Evolutionary conservation across 2,113 vertebrate genomes (phyloP), one percentile per base, ranked within the genome.

Genomic region (Xenus cinereus): DNA sequence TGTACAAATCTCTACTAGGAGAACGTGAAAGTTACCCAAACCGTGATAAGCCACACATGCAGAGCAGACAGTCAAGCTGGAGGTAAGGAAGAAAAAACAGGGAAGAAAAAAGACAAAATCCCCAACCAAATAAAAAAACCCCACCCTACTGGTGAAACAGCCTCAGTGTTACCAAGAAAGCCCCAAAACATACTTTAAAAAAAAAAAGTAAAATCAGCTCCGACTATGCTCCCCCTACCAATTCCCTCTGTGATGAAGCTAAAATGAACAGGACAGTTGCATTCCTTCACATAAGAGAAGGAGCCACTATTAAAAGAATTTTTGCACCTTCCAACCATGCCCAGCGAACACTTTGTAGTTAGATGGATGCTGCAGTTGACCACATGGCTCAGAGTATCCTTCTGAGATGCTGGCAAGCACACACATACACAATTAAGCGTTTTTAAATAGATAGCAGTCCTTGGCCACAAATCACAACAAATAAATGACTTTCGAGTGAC

Each of bases 1-100:
- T 2, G 32, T 62, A 69, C 46, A 76, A 50, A 62, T 10, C 35
- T 28, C n/a, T 80, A 12, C 8, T 18, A 50, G 37, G 24, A 66
- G 24, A 87, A 33, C 24, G 76, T 4, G 12, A 30, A 78, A 19
- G 50, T 66, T 48, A 90, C 16, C 28, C 83, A 83, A 78, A 62
- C 50, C 20, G 35, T 8, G 24, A 73, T 3, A 87, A 79, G 80
- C 14, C 24, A 63, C 4, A 43, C 13, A 75, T 30, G 39, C 43
- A 89, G 51, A 94, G 45, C 1, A 89, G 53, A 92, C 17, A 84
- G 59, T 62, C 56, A 95, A 74, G 35, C 20, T 79, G 19, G 46
- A 95, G 23, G 33, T 76, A 82, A 64, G 56, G 63, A 68, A 94
- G 60, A 54, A 28, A 54, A 89, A 94, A 89, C 7, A 72, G 89